A percentile compares a stretch with the other conserved stretches of the same genome.
Evolutionary conservation across 2,888 invertebrate species (phyloP).

Genomic region (Cosmorhoe ocellata): DNA sequence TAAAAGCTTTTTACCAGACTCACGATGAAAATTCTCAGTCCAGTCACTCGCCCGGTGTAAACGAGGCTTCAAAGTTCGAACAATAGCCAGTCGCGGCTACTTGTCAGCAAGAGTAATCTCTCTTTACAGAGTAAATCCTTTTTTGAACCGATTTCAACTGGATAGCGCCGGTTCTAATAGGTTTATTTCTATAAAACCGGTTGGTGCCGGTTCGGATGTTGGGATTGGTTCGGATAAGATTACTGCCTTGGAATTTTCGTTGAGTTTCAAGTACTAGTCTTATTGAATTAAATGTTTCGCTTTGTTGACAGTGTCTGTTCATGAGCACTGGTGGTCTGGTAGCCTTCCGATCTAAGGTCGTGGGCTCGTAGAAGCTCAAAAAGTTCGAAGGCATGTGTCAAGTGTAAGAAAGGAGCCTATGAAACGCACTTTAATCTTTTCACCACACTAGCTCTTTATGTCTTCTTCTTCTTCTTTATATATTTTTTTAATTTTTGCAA

Average conservation of each 20-base stretch:
- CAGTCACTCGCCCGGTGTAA: not conserved
- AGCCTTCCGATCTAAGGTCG: too few species aligned
- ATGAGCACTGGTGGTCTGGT: too few species aligned
- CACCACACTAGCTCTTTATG: too few species aligned
- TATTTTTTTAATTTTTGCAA: too few species aligned
- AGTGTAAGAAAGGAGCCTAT: too few species aligned
- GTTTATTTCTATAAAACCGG: constrained; percentile 23
- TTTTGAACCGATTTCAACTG: constrained; percentile 35
- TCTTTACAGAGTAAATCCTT: constrained; percentile 43
- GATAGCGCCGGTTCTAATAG: constrained; percentile 23
- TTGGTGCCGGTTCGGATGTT: constrained; percentile 9
- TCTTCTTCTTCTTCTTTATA: too few species aligned
- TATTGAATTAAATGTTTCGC: constrained; percentile 11
- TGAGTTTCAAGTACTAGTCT: not conserved
- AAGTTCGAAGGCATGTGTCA: too few species aligned
- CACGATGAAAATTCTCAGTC: not conserved
- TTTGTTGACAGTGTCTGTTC: not conserved
- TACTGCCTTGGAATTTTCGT: constrained; percentile 18
- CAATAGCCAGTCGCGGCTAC: constrained; percentile 52
- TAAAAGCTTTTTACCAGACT: too few species aligned
- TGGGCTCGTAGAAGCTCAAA: too few species aligned
- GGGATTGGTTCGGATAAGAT: constrained; percentile 28
- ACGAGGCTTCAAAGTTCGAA: constrained; percentile 41
- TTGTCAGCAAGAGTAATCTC: constrained; percentile 60
- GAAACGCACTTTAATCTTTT: too few species aligned